Evolutionary conservation across 64 coral and sea anemone genomes (phyloP).

Genomic region (Pachyseris speciosa): DNA sequence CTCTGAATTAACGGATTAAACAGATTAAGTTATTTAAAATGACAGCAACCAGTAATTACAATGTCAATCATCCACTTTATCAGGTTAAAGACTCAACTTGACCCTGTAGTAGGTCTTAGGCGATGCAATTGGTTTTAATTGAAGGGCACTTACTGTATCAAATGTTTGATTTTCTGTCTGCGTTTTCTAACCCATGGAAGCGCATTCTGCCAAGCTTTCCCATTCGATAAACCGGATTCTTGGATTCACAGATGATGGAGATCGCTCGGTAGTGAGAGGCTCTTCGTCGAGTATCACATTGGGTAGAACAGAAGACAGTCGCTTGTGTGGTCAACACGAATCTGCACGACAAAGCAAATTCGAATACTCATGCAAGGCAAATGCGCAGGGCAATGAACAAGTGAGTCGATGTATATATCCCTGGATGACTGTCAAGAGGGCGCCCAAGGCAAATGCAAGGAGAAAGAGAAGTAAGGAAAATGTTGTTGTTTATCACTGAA

Average conservation of each 20-base stretch:
- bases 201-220: not conserved
- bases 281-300: not conserved
- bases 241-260: not conserved
- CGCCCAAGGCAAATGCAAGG: not conserved
- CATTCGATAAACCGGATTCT: constrained; percentile 19
- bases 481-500: not conserved
- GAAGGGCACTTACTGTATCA: not conserved
- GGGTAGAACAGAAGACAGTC: not conserved
- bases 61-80: constrained; percentile 32
- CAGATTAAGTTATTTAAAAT: not conserved
- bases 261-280: not conserved
- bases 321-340: not conserved
- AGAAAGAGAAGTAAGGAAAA: not conserved
- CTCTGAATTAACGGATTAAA: not conserved
- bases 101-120: not conserved
- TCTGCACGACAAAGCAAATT: no score
- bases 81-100: not conserved
- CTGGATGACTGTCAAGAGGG: not conserved
- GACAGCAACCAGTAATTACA: not conserved
- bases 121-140: not conserved
- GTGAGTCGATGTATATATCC: not conserved
- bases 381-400: not conserved
- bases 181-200: not conserved
- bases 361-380: no score
- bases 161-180: not conserved